These are phyloP conservation scores for Scytalopus superciliaris DNA, from an alignment of 2,113 vertebrate species.

Conservation along the genomic window DNA sequence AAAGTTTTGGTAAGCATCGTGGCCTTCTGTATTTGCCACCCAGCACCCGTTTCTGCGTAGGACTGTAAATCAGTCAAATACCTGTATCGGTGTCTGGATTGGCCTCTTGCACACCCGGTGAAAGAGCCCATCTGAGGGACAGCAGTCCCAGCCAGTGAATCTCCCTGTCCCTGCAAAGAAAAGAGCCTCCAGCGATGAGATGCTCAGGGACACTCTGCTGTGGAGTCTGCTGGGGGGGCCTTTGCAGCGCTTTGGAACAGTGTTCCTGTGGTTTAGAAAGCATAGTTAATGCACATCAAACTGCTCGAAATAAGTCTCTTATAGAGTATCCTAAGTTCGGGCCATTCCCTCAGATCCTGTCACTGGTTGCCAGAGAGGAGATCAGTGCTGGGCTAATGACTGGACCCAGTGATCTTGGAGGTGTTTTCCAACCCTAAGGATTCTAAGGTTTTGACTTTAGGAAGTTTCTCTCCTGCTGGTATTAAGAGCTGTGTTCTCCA, in stretches of 20 bases:
- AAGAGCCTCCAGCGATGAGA: neutral
- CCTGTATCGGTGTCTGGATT: neutral
- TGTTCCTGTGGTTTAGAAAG: neutral
- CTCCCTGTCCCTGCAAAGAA: neutral
- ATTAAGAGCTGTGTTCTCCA: neutral
- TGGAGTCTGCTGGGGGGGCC: neutral
- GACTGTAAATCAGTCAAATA: neutral
- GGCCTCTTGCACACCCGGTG: neutral
- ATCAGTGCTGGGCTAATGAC: neutral
- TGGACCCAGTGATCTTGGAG: neutral
- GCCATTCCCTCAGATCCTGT: rapidly evolving
- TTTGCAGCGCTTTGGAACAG: neutral
- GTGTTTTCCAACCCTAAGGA: neutral
- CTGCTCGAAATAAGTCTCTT: neutral
- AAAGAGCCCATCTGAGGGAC: neutral
- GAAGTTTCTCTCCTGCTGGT: neutral
- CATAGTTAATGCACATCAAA: neutral
- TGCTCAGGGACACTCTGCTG: neutral
- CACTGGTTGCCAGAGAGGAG: neutral
- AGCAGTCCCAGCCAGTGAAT: neutral
- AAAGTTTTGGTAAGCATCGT: neutral
- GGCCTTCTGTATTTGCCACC: neutral
- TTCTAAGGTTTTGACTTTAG: neutral
- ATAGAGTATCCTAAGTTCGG: neutral
- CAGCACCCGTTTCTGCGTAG: neutral